These are phyloP conservation scores for Sipha flava DNA, from an alignment of 1,140 invertebrate species.

Conservation along the genomic window DNA sequence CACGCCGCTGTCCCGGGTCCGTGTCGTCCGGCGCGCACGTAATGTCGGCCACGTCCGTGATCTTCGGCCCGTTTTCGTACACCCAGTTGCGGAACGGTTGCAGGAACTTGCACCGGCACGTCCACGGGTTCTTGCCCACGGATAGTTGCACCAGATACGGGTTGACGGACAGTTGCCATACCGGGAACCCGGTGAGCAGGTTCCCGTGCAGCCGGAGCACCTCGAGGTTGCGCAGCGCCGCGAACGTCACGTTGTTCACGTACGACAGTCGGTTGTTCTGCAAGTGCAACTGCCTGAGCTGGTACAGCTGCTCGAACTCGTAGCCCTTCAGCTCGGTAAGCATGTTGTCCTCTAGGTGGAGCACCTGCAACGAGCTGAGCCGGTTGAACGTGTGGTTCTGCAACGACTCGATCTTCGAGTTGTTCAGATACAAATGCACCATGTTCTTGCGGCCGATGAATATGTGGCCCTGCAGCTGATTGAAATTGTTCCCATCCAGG, in stretches of 20 bases:
- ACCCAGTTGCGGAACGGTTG: slow-evolving; percentile 77
- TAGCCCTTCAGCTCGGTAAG: slow-evolving; percentile 71
- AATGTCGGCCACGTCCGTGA: slow-evolving; percentile 65
- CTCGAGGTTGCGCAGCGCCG: slow-evolving; percentile 66
- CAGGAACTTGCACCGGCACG: slow-evolving; percentile 80
- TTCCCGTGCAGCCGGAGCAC: slow-evolving; percentile 77
- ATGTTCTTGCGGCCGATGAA: slow-evolving; percentile 89
- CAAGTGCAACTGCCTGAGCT: slow-evolving; percentile 73
- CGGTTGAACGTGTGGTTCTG: slow-evolving; percentile 89
- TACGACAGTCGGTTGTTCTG: slow-evolving; percentile 73
- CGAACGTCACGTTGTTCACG: slow-evolving; percentile 72
- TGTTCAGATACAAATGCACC: slow-evolving; percentile 74
- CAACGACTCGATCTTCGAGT: slow-evolving; percentile 72
- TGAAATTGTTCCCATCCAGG: slow-evolving; percentile 79
- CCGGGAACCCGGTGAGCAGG: slow-evolving; percentile 65
- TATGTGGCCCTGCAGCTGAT: slow-evolving; percentile 73
- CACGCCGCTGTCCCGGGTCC: slow-evolving; percentile 58
- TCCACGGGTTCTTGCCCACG: slow-evolving; percentile 75
- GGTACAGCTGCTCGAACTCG: slow-evolving; percentile 77
- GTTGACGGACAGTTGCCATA: slow-evolving; percentile 74
- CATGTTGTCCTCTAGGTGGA: slow-evolving; percentile 79
- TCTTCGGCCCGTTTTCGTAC: slow-evolving; percentile 67
- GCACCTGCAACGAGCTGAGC: slow-evolving; percentile 64
- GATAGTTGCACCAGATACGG: slow-evolving; percentile 60
- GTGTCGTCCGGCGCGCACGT: slow-evolving; percentile 71